Percentiles rank a stretch among this genome's conserved stretches.
Evolutionary conservation across 2,888 invertebrate species (phyloP).

Genomic region (Thecophora atra): DNA sequence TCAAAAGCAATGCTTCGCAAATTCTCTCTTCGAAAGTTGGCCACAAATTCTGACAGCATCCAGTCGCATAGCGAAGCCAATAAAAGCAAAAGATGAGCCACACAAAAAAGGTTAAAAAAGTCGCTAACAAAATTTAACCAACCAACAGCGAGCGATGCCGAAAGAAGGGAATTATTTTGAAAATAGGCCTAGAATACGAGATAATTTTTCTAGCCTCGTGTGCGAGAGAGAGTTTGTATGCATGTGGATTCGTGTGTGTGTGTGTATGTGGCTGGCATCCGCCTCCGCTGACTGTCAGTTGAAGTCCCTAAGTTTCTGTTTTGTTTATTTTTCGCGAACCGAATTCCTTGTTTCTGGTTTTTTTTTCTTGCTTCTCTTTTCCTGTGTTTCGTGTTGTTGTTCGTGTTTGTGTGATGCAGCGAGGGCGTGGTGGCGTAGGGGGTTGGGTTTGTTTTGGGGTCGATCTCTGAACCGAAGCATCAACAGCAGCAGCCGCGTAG

Average conservation of each 20-base stretch:
- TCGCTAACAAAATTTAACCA: not conserved
- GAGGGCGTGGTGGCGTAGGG: too few relatives aligned
- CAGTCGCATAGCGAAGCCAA: not conserved
- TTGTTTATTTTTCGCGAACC: not conserved
- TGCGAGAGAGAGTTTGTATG: not conserved
- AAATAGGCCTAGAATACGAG: not conserved
- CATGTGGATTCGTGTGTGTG: not conserved
- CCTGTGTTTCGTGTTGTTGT: too few relatives aligned
- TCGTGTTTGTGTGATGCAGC: too few relatives aligned
- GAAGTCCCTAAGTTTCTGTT: not conserved
- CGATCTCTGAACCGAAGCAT: too few relatives aligned
- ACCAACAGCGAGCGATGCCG: not conserved
- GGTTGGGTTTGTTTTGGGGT: too few relatives aligned
- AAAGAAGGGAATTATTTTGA: not conserved
- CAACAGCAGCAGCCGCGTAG: too few relatives aligned
- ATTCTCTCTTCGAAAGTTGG: not conserved
- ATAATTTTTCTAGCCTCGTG: not conserved
- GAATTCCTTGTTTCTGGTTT: not conserved
- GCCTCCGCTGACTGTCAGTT: too few relatives aligned
- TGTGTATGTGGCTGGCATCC: not conserved
- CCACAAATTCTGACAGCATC: constrained; percentile 1
- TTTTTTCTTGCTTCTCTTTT: too few relatives aligned
- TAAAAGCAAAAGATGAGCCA: not conserved
- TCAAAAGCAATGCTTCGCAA: not conserved
- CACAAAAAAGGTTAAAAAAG: too few relatives aligned